These are phyloP conservation scores for Drosophila rhopaloa DNA, from an alignment of 1,140 invertebrate species.

Conservation along the genomic window DNA sequence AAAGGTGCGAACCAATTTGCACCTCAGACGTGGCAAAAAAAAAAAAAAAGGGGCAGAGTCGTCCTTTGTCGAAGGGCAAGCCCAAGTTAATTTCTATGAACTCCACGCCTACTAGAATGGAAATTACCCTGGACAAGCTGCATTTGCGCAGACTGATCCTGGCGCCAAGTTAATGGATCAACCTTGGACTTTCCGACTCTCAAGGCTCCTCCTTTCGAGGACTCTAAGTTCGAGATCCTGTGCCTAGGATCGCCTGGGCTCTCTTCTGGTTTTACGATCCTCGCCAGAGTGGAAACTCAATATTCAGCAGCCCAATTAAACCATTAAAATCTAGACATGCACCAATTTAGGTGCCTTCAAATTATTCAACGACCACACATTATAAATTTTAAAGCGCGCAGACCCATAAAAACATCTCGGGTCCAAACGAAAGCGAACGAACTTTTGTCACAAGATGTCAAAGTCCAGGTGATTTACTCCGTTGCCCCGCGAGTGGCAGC, in stretches of 20 bases:
- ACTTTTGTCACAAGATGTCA: constrained; percentile 79
- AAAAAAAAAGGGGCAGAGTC: background rate
- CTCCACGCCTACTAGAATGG: constrained; percentile 70
- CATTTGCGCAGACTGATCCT: constrained; percentile 17
- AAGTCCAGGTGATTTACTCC: constrained; percentile 74
- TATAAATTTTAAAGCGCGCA: constrained; percentile 73
- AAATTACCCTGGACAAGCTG: constrained; percentile 35
- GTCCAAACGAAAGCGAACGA: constrained; percentile 20
- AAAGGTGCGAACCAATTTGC: constrained; percentile 83
- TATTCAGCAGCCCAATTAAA: constrained; percentile 66
- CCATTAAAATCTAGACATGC: constrained; percentile 81
- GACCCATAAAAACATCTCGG: constrained; percentile 55
- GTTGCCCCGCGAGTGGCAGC: constrained; percentile 38
- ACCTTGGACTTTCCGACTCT: constrained; percentile 15
- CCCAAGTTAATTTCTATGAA: constrained; percentile 74
- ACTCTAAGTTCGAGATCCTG: background rate
- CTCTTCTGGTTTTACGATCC: constrained; percentile 3
- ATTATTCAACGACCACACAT: constrained; percentile 83
- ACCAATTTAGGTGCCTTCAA: constrained; percentile 81
- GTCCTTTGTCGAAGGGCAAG: constrained; percentile 24
- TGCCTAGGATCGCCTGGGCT: too few relatives aligned
- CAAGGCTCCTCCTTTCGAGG: constrained; percentile 3
- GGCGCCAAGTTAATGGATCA: constrained; percentile 66
- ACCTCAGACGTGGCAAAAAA: constrained; percentile 73
- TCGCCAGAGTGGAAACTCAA: constrained; percentile 27